Base-by-base conservation (phyloP, 1,140 invertebrate genomes). In the Phenacoccus solenopsis region DNA sequence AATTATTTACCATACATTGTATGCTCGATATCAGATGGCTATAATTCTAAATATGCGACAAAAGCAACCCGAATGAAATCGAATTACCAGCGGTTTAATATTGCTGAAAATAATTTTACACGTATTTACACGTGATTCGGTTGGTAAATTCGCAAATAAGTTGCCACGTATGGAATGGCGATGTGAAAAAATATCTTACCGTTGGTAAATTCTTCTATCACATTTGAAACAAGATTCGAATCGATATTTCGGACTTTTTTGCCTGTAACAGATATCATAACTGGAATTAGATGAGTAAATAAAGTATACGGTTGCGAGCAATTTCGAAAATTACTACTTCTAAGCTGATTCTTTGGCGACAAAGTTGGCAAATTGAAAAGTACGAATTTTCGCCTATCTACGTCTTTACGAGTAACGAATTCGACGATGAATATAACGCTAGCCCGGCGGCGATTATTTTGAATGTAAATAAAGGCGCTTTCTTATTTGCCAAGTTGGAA, bases 161-260 rank as follows among this genome's bases (percentile, higher is more conserved):
- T 49, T 49, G 38, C 16, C 5, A 32, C 13, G 30, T 13, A 32
- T n/a, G 30, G 30, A 32, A 7, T 5, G 13, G 30, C 5, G 30
- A 32, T 32, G 30, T 32, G 30, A 32, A 32, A 32, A 32, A 32
- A 16, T n/a, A n/a, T n/a, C 38, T 64, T 24, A 64, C 59, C 59
- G 22, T 64, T 64, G 16, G 22, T 64, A 22, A 64, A 64, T 64
- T 64, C 59, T 27, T 64, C 59, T 24, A 64, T 64, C 59, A 64
- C 59, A 27, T 64, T 64, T 64, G 59, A 64, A 24, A 64, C 59
- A 13, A 27, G 25, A 20, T 64, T 64, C 5, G 59, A 64, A 64
- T 64, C 59, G 4, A 64, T 16, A 16, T 64, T 64, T 27, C 59
- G 12, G 9, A 64, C 59, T 64, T 22, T 64, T 64, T 22, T 64